Conservation (phyloP, 2,888 invertebrate species). For the Perithous albicinctus region DNA sequence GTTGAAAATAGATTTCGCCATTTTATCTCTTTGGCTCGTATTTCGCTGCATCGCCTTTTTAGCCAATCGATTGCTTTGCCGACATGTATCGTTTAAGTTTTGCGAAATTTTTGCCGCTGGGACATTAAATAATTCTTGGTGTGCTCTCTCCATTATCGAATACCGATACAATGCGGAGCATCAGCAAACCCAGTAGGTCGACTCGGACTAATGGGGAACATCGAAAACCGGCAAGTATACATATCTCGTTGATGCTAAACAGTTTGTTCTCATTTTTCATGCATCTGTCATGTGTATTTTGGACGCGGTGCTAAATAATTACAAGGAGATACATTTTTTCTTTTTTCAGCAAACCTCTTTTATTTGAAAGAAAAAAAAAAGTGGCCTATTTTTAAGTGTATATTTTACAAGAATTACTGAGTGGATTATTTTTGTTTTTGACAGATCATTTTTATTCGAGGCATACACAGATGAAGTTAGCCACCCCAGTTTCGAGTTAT, state of each 20-base stretch:
- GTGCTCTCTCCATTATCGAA: conserved; percentile 19
- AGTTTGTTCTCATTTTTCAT: background rate
- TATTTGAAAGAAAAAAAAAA: too few species aligned
- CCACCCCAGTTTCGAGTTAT: too few species aligned
- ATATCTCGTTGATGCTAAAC: background rate
- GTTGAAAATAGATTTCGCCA: background rate
- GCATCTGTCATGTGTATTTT: background rate
- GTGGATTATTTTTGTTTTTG: too few species aligned
- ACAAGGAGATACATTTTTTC: too few species aligned
- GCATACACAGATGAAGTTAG: too few species aligned
- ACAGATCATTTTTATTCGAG: too few species aligned
- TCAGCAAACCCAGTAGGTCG: background rate
- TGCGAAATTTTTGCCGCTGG: conserved; percentile 1
- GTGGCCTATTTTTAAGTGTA: too few species aligned
- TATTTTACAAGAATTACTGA: too few species aligned
- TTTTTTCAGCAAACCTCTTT: too few species aligned
- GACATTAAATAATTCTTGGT: conserved; percentile 31
- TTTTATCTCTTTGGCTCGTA: background rate
- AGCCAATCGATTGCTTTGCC: background rate
- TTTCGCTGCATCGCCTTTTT: background rate
- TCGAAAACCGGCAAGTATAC: background rate
- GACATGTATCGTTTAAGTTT: background rate
- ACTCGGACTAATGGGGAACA: background rate
- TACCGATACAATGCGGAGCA: conserved; percentile 7
- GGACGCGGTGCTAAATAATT: too few species aligned